Conservation (phyloP, 2,797 vertebrate species). For the Heteromormyrus szaboi region DNA sequence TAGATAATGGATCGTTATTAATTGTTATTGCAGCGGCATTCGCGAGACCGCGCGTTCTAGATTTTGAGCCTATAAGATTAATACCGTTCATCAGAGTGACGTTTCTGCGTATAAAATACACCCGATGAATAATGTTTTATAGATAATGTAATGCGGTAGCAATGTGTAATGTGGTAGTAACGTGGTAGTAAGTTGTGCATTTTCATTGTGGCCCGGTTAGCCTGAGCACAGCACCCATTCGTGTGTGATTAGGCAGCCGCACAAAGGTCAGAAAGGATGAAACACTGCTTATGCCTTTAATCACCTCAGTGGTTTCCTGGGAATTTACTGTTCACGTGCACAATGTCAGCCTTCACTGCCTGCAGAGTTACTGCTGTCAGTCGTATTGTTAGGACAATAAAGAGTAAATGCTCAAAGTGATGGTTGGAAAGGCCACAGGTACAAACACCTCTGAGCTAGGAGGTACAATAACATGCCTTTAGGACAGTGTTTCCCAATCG, state of each 20-base stretch:
- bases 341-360: not conserved
- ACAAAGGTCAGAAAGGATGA: not conserved
- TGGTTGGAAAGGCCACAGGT: not conserved
- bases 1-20: not conserved
- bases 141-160: not conserved
- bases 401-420: not conserved
- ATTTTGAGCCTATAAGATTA: not conserved
- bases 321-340: not conserved
- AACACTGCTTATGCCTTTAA: not conserved
- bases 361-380: not conserved
- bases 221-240: not conserved
- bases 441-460: not conserved
- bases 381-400: not conserved
- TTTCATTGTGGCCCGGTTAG: not conserved
- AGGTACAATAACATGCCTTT: not conserved
- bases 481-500: not conserved
- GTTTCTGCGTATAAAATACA: not conserved
- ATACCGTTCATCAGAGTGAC: not conserved
- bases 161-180: not conserved
- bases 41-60: not conserved
- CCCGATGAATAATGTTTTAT: not conserved
- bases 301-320: not conserved
- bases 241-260: not conserved
- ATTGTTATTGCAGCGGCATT: not conserved
- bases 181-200: not conserved